Evolutionary conservation across 2,797 vertebrate genomes (phyloP).

Genomic region (Antennarius maculatus): DNA sequence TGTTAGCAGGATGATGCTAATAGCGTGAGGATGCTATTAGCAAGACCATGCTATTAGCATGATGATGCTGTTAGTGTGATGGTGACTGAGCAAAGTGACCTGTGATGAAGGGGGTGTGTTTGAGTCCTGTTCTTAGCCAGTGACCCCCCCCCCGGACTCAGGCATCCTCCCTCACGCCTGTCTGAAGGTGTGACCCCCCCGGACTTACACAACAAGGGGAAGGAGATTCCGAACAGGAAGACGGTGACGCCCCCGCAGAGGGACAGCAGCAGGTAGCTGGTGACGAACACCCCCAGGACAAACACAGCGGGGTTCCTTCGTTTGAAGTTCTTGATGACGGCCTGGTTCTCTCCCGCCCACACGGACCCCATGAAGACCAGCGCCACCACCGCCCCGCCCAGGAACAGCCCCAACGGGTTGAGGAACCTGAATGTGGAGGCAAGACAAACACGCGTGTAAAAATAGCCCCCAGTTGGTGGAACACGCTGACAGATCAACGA

Average conservation of each 20-base stretch:
- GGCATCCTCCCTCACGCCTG: neutral
- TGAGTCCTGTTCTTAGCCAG: neutral
- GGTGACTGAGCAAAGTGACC: neutral
- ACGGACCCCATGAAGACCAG: conserved; percentile 92
- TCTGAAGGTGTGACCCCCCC: neutral
- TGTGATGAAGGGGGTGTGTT: neutral
- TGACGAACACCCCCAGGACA: conserved; percentile 86
- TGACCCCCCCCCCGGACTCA: neutral
- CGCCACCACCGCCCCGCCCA: conserved; percentile 89
- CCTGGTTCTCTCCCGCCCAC: conserved; percentile 94
- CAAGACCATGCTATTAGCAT: too few species aligned
- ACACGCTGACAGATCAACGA: conserved; percentile 10
- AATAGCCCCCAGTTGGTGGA: conserved; percentile 65
- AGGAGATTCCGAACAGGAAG: conserved; percentile 95
- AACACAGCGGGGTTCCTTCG: conserved; percentile 91
- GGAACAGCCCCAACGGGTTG: conserved; percentile 93
- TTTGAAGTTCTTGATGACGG: conserved; percentile 91
- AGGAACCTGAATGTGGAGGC: conserved; percentile 83
- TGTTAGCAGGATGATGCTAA: too few species aligned
- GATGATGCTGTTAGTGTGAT: too few species aligned
- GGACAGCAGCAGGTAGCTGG: conserved; percentile 94
- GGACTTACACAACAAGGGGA: conserved; percentile 93
- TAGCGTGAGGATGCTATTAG: too few species aligned
- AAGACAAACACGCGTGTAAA: conserved; percentile 42
- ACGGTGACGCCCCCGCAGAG: conserved; percentile 95